phyloP scores from a whole-genome alignment of 2,113 vertebrate genomes.

The Cariama cristata region DNA sequence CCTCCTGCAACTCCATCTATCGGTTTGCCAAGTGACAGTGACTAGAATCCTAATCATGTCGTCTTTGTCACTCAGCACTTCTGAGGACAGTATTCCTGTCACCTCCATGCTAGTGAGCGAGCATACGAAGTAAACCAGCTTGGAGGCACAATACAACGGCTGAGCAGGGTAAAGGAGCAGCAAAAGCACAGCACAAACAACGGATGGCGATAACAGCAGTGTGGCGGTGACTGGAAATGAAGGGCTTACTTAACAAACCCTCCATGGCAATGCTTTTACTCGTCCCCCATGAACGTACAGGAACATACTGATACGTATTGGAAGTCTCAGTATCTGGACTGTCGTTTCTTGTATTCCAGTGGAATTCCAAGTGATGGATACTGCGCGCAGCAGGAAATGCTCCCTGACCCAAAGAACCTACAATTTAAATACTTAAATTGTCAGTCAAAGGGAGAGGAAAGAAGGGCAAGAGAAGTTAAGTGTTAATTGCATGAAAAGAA shows the following conservation, averaged over 20 bases:
- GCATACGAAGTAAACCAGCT: neutral
- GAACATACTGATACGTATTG: fast-evolving
- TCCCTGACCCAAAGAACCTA: neutral
- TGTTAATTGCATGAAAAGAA: neutral
- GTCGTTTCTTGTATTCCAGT: neutral
- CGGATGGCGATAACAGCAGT: neutral
- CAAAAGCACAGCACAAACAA: neutral
- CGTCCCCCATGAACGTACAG: neutral
- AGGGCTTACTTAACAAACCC: neutral
- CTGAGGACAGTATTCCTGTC: neutral
- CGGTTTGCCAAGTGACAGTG: neutral
- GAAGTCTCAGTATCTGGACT: neutral
- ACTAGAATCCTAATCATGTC: neutral
- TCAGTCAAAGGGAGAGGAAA: neutral
- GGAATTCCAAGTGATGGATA: neutral
- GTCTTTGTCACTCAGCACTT: neutral
- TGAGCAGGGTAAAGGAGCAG: neutral
- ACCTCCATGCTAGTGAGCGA: neutral
- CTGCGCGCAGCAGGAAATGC: neutral
- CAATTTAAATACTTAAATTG: neutral
- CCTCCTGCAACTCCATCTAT: neutral
- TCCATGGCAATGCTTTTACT: neutral
- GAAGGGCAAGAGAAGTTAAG: neutral
- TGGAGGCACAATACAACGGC: neutral
- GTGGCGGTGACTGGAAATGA: neutral